Percentiles rank a stretch among this genome's conserved stretches.
Conservation (phyloP, 2,888 invertebrate species). For the Linyphia triangularis region DNA sequence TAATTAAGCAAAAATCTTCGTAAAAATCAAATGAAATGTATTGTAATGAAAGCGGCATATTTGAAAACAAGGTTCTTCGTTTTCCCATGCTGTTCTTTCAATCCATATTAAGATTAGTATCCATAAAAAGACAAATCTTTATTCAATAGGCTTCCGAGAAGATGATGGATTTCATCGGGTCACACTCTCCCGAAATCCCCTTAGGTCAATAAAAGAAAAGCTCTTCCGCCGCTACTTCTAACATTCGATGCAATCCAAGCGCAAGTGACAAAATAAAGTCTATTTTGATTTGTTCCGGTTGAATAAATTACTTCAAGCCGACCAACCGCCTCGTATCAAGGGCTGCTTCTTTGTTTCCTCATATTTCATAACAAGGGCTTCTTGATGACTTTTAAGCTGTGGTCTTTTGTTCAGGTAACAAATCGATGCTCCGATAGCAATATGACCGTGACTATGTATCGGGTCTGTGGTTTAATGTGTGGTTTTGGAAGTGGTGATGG, state of each 20-base stretch:
- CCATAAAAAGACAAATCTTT: not conserved
- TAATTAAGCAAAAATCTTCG: too few species aligned
- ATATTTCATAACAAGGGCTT: too few species aligned
- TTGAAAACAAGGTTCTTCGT: too few species aligned
- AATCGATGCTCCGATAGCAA: not conserved
- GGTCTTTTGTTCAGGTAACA: not conserved
- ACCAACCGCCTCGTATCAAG: too few species aligned
- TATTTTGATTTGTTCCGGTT: constrained; percentile 35
- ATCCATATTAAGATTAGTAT: too few species aligned
- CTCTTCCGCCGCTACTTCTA: constrained; percentile 37
- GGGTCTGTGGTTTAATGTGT: not conserved
- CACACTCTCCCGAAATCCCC: not conserved
- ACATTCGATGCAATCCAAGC: constrained; percentile 37
- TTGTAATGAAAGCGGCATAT: too few species aligned
- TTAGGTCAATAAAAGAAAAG: constrained; percentile 19
- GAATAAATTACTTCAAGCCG: not conserved
- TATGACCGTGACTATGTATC: not conserved
- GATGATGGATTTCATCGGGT: not conserved
- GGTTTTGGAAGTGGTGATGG: not conserved
- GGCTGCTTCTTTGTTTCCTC: too few species aligned
- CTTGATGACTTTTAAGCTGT: not conserved
- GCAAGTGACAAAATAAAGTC: constrained; percentile 59
- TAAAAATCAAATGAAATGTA: too few species aligned
- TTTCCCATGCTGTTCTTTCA: too few species aligned
- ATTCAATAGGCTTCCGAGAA: not conserved